These are phyloP conservation scores for Hermaeophaga mercurialis DNA, from an alignment of 2,888 invertebrate genomes.

Conservation along the genomic window DNA sequence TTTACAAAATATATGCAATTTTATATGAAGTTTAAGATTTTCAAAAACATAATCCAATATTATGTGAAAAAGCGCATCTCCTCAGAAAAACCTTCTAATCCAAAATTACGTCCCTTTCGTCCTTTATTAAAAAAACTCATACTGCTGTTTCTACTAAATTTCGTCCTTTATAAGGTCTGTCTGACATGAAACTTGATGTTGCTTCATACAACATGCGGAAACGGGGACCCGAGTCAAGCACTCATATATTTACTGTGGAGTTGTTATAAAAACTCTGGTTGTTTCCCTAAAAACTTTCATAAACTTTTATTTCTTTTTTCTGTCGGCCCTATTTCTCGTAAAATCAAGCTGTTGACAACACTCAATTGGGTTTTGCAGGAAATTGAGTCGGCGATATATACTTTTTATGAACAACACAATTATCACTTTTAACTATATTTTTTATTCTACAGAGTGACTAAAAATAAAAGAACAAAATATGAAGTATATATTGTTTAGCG, in stretches of 20 bases:
- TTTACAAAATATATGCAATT: too few relatives aligned
- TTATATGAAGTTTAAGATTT: too few relatives aligned
- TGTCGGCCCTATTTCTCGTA: conserved; percentile 9
- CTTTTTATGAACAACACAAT: too few relatives aligned
- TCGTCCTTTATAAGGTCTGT: background rate
- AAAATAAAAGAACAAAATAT: too few relatives aligned
- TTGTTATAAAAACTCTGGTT: conserved; percentile 10
- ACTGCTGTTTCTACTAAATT: background rate
- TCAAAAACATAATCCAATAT: too few relatives aligned
- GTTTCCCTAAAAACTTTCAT: conserved; percentile 17
- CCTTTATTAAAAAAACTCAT: background rate
- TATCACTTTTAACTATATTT: too few relatives aligned
- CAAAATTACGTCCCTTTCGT: background rate
- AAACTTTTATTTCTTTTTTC: conserved; percentile 23
- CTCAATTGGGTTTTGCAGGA: conserved; percentile 18
- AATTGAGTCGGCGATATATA: conserved; percentile 19
- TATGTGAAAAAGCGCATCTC: too few relatives aligned
- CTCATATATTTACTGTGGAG: conserved; percentile 16
- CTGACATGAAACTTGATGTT: background rate
- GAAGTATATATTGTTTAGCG: too few relatives aligned
- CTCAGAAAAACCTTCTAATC: too few relatives aligned
- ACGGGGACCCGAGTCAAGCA: conserved; percentile 6
- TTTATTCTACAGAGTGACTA: too few relatives aligned
- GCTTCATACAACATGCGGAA: background rate
- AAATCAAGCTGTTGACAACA: conserved; percentile 24